A percentile compares a stretch with the other conserved stretches of the same genome.
Evolutionary conservation across 2,888 invertebrate species (phyloP).

Genomic region (Polia nebulosa): DNA sequence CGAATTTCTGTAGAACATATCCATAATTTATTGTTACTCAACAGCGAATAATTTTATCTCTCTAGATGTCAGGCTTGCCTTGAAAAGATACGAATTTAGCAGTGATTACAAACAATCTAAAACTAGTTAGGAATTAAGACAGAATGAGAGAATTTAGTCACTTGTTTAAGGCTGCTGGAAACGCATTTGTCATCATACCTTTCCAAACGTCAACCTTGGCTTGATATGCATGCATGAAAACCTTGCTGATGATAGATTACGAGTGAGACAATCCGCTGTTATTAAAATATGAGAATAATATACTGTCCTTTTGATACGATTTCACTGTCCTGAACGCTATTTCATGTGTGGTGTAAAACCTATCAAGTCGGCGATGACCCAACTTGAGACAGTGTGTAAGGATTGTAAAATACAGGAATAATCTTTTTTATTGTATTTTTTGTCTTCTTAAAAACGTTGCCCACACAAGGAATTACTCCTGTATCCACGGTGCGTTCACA

Average conservation of each 20-base stretch:
- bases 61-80: constrained; percentile 4
- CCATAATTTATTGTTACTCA: background rate
- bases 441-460: too few species aligned
- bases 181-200: background rate
- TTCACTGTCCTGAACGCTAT: background rate
- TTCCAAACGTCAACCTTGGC: constrained; percentile 1
- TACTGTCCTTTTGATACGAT: background rate
- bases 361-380: too few species aligned
- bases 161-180: background rate
- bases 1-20: constrained; percentile 10
- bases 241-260: background rate
- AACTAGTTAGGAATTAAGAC: constrained; percentile 16
- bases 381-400: too few species aligned
- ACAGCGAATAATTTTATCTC: background rate
- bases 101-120: constrained; percentile 13
- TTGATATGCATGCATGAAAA: constrained; percentile 7
- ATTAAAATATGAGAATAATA: constrained; percentile 1
- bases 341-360: background rate
- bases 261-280: background rate
- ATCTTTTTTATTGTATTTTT: too few species aligned
- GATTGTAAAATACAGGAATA: too few species aligned
- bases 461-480: too few species aligned
- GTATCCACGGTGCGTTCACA: too few species aligned
- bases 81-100: constrained; percentile 21
- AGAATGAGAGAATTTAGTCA: constrained; percentile 1